A percentile compares a stretch with the other conserved stretches of the same genome.
Evolutionary conservation across 2,888 invertebrate species (phyloP).

Genomic region (Polylopha cassiicola): DNA sequence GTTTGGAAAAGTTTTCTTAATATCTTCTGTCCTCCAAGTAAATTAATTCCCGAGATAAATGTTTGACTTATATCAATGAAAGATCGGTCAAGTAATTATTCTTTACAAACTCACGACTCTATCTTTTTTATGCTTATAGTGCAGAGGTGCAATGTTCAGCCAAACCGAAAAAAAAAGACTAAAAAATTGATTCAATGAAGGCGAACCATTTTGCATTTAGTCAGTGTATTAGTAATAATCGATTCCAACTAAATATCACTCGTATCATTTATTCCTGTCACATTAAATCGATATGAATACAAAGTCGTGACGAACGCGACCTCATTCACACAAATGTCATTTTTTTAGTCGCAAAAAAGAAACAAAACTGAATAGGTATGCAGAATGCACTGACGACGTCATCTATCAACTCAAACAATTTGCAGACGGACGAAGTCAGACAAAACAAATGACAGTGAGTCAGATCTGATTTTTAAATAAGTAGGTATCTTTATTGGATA

Average conservation of each 20-base stretch:
- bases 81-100: too few species aligned
- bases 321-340: constrained; percentile 23
- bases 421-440: constrained; percentile 14
- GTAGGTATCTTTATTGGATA: too few species aligned
- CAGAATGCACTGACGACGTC: constrained; percentile 15
- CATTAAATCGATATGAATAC: constrained; percentile 40
- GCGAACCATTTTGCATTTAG: constrained; percentile 8
- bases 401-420: constrained; percentile 20
- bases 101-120: too few species aligned
- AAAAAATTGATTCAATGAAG: constrained; percentile 6
- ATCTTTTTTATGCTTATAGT: too few species aligned
- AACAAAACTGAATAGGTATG: constrained; percentile 15
- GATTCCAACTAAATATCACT: constrained; percentile 26
- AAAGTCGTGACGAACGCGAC: constrained; percentile 21
- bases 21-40: too few species aligned
- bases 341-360: constrained; percentile 15
- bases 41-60: too few species aligned
- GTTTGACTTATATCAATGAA: too few species aligned
- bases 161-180: too few species aligned
- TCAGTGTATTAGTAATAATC: constrained; percentile 14
- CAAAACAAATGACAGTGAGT: constrained; percentile 16
- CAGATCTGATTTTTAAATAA: constrained; percentile 4
- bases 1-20: too few species aligned
- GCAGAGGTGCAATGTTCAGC: too few species aligned
- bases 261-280: constrained; percentile 50